These are phyloP conservation scores for Drosophila teissieri DNA, from an alignment of 1,140 invertebrate genomes.

Conservation along the genomic window DNA sequence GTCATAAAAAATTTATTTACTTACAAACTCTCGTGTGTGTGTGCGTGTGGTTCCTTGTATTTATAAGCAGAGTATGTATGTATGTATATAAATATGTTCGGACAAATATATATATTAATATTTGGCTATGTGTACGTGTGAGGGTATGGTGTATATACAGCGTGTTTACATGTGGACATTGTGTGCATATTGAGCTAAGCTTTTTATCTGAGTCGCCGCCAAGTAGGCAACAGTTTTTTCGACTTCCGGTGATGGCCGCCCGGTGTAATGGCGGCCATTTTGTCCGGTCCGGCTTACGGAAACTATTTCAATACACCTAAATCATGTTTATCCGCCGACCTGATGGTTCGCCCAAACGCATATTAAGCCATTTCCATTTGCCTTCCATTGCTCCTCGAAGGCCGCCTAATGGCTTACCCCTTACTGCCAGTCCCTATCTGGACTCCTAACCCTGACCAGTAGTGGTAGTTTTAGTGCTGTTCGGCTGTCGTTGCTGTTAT, in stretches of 20 bases:
- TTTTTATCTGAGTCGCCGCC: conserved; percentile 45
- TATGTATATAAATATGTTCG: conserved; percentile 21
- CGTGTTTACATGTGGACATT: conserved; percentile 39
- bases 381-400: conserved; percentile 9
- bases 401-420: conserved; percentile 38
- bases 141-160: conserved; percentile 47
- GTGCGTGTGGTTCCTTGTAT: conserved; percentile 28
- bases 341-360: conserved; percentile 67
- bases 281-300: conserved; percentile 46
- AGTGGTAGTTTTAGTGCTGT: conserved; percentile 63
- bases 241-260: conserved; percentile 36
- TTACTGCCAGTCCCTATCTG: conserved; percentile 3
- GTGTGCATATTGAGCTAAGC: conserved; percentile 44
- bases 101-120: conserved; percentile 46
- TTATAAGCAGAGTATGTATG: conserved; percentile 47
- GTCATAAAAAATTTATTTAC: conserved; percentile 77
- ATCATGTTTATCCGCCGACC: conserved; percentile 77
- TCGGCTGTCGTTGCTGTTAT: conserved; percentile 81
- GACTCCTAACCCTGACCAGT: conserved; percentile 20
- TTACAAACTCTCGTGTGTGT: conserved; percentile 50
- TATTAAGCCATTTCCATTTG: conserved; percentile 78
- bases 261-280: conserved; percentile 50
- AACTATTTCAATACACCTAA: conserved; percentile 82
- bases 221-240: conserved; percentile 66
- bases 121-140: conserved; percentile 32